Evolutionary conservation across 1,140 invertebrate genomes (phyloP), one percentile per base, ranked within the genome.

Genomic region (Solen grandis): DNA sequence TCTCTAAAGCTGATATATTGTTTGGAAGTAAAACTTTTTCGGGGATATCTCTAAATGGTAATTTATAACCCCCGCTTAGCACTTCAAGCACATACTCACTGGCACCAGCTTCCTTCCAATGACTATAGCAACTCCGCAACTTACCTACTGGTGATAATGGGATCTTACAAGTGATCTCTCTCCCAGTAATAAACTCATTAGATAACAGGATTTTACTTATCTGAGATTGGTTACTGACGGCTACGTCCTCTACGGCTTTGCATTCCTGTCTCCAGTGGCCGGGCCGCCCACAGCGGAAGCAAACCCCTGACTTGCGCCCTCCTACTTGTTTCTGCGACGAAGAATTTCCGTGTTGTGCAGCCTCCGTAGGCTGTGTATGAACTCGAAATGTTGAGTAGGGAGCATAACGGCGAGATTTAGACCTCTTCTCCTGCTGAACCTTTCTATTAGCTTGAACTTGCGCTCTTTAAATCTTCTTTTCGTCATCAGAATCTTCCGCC

Each of bases 71-170:
- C n/a, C 60, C 31, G 16, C 19, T n/a, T 35, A 59, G 35, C n/a
- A 73, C 31, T 22, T 73, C 70, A 59, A 73, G 60, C n/a, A 73
- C 60, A 73, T 73, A 60, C n/a, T 59, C 70, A 19, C 36, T 8
- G 0, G 70, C 52, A 36, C 55, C 70, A 27, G 55, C 70, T 22
- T 33, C 70, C 33, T 50, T 19, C 66, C 66, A 69, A 29, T 52
- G 66, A 13, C 19, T 33, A 14, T 3, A 52, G 33, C 31, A 22
- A 29, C 29, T 25, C 50, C 50, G 50, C 13, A 69, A 13, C 54
- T 25, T 69, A 50, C 38, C 66, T 8, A 69, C 38, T 13, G 66
- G 66, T 13, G 66, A 29, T 27, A n/a, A n/a, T n/a, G n/a, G n/a
- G n/a, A n/a, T n/a, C n/a, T n/a, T n/a, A n/a, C n/a, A n/a, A n/a